Conservation (phyloP, 1,140 invertebrate species). For the Medauroidea extradentata region DNA sequence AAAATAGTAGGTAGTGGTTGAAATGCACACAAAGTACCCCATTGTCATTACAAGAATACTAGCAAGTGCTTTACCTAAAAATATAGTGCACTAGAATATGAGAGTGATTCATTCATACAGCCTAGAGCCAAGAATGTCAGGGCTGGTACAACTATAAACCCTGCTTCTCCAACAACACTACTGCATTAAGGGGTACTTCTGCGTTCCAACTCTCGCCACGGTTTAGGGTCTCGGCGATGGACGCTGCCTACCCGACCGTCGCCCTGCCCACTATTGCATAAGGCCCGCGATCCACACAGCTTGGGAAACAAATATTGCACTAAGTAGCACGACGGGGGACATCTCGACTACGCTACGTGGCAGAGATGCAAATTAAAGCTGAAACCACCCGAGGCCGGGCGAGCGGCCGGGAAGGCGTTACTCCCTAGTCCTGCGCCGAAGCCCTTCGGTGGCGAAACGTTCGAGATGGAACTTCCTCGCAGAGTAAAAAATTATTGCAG, state of each 20-base stretch:
- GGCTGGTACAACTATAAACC: constrained; percentile 17
- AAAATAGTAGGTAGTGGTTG: constrained; percentile 26
- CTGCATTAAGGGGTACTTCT: constrained; percentile 9
- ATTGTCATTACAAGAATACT: constrained; percentile 20
- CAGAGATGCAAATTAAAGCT: no score
- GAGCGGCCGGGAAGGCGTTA: no score
- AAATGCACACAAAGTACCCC: constrained; percentile 28
- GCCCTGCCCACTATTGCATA: no score
- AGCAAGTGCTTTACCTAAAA: constrained; percentile 20
- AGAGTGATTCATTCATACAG: constrained; percentile 5
- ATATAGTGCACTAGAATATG: constrained; percentile 13
- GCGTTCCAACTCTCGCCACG: neutral
- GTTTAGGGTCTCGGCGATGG: neutral
- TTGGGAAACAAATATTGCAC: no score
- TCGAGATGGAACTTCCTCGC: neutral
- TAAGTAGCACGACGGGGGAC: no score
- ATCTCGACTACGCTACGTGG: no score
- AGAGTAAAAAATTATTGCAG: constrained; percentile 15
- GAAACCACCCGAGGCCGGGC: no score
- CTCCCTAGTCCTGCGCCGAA: neutral
- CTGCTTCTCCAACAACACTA: constrained; percentile 19
- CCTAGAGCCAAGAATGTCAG: constrained; percentile 15
- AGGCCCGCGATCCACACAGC: no score
- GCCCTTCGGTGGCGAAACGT: no score
- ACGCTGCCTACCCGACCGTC: neutral